A percentile compares a stretch with the other conserved stretches of the same genome.
Evolutionary conservation across 2,888 invertebrate genomes (phyloP).

Genomic region (Philhelius pedissequus): DNA sequence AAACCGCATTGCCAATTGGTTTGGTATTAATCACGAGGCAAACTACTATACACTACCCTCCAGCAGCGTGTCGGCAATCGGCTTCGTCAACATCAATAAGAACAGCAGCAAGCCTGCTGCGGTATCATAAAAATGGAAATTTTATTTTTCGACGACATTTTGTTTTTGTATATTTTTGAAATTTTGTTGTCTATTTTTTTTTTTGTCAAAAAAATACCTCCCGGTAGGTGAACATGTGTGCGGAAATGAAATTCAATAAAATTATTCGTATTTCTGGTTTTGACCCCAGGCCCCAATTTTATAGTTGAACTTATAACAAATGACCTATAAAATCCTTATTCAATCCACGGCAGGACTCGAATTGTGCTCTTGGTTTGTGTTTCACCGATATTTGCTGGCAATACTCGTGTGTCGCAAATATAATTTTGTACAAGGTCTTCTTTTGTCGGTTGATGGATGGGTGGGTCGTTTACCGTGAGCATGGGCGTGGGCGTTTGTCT

Average conservation of each 20-base stretch:
- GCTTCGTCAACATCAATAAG: too few species aligned
- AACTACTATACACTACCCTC: background rate
- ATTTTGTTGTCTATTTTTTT: background rate
- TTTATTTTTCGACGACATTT: constrained; percentile 14
- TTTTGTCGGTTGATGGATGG: background rate
- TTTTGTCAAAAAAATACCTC: background rate
- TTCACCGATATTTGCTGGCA: constrained; percentile 53
- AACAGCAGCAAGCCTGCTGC: constrained; percentile 11
- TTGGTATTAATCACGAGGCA: constrained; percentile 3
- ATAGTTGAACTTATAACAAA: constrained; percentile 28
- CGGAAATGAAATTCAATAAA: constrained; percentile 30
- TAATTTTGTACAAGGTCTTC: constrained; percentile 34
- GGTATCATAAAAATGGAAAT: constrained; percentile 39
- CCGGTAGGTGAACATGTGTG: too few species aligned
- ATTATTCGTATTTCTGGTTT: background rate
- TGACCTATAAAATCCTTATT: constrained; percentile 32
- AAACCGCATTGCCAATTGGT: constrained; percentile 41
- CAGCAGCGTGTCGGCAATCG: background rate
- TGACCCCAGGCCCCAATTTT: constrained; percentile 10
- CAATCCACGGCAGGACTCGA: background rate
- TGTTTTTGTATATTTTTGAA: background rate
- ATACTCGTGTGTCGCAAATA: constrained; percentile 24
- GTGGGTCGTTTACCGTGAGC: background rate
- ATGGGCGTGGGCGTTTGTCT: background rate
- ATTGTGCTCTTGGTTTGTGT: constrained; percentile 13